Evolutionary conservation across 2,113 vertebrate genomes (phyloP).

Genomic region (Tamias sibiricus): DNA sequence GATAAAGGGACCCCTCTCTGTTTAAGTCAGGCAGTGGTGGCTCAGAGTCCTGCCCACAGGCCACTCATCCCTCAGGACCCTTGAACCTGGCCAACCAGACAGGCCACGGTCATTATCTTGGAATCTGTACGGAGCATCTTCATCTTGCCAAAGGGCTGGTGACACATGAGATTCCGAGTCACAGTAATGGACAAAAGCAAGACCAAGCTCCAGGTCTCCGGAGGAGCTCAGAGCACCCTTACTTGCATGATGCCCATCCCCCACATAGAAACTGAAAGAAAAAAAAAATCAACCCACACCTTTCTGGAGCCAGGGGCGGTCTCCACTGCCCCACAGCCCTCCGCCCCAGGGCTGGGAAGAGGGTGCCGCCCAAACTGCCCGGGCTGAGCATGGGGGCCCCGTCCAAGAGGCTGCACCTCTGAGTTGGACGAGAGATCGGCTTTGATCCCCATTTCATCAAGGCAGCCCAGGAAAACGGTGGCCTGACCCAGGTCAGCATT

Average conservation of each 20-base stretch:
- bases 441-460: conserved; percentile 43
- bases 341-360: neutral
- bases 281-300: neutral
- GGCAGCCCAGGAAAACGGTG: neutral
- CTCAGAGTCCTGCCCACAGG: neutral
- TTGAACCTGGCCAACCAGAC: neutral
- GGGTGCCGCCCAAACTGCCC: fast-evolving
- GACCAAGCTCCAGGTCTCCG: neutral
- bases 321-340: fast-evolving
- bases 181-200: neutral
- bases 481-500: neutral
- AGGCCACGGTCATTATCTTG: too few relatives aligned
- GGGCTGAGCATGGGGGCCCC: neutral
- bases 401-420: neutral
- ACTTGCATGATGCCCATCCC: neutral
- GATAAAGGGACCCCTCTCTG: neutral
- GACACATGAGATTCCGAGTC: neutral
- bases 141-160: neutral
- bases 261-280: neutral
- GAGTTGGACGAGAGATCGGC: neutral
- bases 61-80: neutral
- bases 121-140: neutral
- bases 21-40: neutral
- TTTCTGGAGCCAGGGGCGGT: too few relatives aligned
- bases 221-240: neutral